Evolutionary conservation across 2,113 vertebrate genomes (phyloP), one percentile per base, ranked within the genome.

Genomic region (Capreolus pygargus): DNA sequence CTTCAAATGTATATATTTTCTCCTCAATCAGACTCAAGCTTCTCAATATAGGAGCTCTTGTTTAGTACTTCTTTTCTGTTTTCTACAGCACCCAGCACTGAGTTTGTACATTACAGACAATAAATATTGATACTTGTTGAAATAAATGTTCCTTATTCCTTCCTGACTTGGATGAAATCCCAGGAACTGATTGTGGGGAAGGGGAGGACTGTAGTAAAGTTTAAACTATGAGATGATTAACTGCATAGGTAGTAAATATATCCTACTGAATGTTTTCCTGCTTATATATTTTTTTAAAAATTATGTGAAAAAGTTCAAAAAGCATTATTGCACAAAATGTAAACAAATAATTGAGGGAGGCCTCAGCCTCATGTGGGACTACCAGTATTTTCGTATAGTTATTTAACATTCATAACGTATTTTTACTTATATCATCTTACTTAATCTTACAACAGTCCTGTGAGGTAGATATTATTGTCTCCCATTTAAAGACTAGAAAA

Each of bases 401-500:
- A 57, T 85, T 92, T 95, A 76, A 97, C 89, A 78, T 92, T 95
- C 64, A 76, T 27, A 84, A 54, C 27, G 33, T 94, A 91, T 92
- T 89, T 88, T 95, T 78, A 89, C 39, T 39, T 94, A 25, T 6
- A 47, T 78, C 88, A 39, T 88, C 45, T 92, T 67, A 89, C 78
- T 89, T 74, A 88, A 60, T 94, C 52, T 79, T 86, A 67, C 1
- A 79, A 54, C 36, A 95, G 17, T 78, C 61, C 61, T 92, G 12
- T 64, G 36, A 94, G 76, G 33, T 95, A 57, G 55, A 36, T 92
- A 39, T 76, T 81, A 84, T 55, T 89, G 11, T 92, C 11, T 33
- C 47, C 17, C 14, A 76, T 95, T 91, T 94, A 92, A 94, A 84
- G 78, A 95, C 76, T 55, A 84, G 89, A 92, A 92, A 64, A 92